A percentile compares a stretch with the other conserved stretches of the same genome.
These are phyloP conservation scores for Gari tellinella DNA, from an alignment of 2,888 invertebrate genomes.

Conservation along the genomic window DNA sequence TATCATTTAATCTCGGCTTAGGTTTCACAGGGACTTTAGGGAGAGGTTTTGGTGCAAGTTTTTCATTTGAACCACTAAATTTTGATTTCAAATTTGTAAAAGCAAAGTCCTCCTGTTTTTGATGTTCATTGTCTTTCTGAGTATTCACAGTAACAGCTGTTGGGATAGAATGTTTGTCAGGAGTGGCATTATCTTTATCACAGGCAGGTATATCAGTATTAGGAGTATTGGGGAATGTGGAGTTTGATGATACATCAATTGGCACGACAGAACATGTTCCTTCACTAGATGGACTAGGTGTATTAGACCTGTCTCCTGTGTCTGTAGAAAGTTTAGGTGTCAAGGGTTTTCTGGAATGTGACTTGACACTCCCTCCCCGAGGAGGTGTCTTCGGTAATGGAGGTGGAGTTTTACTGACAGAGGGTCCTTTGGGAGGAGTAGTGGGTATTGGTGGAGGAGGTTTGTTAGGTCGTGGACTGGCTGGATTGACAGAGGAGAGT, in stretches of 20 bases:
- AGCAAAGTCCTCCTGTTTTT: conserved; percentile 18
- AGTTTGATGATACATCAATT: no score
- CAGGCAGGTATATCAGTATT: no score
- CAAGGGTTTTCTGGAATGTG: conserved; percentile 1
- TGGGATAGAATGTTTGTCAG: no score
- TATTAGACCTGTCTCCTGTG: no score
- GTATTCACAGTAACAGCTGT: no score
- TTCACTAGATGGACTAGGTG: no score
- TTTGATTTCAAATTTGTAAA: conserved; percentile 37
- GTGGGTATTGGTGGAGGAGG: conserved; percentile 48
- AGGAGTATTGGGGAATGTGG: no score
- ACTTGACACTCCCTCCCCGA: conserved; percentile 24
- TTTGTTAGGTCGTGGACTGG: conserved; percentile 28
- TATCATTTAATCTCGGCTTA: conserved; percentile 56
- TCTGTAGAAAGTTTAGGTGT: neutral
- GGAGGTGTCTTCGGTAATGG: conserved; percentile 60
- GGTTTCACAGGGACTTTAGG: conserved; percentile 59
- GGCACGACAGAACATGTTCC: no score
- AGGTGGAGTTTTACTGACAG: conserved; percentile 42
- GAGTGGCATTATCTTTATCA: no score
- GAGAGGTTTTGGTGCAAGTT: conserved; percentile 27
- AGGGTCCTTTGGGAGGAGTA: conserved; percentile 9
- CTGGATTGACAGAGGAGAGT: no score
- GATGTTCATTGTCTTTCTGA: conserved; percentile 4
- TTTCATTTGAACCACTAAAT: conserved; percentile 18